These are phyloP conservation scores for Anguilla megastoma DNA, from an alignment of 2,797 vertebrate genomes.

Conservation along the genomic window DNA sequence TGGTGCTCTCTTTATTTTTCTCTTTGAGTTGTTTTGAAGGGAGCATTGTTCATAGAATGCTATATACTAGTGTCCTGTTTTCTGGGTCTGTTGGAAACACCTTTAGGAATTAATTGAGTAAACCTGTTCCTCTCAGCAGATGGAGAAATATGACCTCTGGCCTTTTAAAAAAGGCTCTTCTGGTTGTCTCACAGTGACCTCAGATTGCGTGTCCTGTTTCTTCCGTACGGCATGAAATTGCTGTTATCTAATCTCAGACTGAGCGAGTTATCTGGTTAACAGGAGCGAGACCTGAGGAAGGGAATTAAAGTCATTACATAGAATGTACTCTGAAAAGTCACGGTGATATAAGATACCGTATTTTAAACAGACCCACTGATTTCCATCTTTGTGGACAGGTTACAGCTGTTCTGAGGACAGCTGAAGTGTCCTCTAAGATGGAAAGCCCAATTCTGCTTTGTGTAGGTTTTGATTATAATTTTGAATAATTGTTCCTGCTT, in stretches of 20 bases:
- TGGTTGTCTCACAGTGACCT: neutral
- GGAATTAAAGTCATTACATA: neutral
- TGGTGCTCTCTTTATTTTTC: neutral
- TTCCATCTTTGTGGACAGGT: neutral
- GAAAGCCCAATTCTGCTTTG: neutral
- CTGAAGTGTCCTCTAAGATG: neutral
- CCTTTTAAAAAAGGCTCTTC: neutral
- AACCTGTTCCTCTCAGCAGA: neutral
- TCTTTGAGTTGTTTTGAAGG: neutral
- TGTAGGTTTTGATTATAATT: neutral
- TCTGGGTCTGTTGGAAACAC: neutral
- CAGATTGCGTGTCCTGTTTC: neutral
- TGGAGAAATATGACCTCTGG: neutral
- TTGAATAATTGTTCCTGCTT: neutral
- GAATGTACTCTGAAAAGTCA: neutral
- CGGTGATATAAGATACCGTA: neutral
- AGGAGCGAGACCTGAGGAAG: neutral
- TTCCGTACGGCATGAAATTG: neutral
- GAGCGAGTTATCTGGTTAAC: neutral
- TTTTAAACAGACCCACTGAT: neutral
- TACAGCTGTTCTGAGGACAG: neutral
- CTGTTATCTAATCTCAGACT: neutral
- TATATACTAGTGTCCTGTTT: neutral
- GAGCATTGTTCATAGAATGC: neutral
- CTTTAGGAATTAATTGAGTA: neutral